Conservation (phyloP, 2,888 invertebrate genomes). For the Cephalotes varians region DNA sequence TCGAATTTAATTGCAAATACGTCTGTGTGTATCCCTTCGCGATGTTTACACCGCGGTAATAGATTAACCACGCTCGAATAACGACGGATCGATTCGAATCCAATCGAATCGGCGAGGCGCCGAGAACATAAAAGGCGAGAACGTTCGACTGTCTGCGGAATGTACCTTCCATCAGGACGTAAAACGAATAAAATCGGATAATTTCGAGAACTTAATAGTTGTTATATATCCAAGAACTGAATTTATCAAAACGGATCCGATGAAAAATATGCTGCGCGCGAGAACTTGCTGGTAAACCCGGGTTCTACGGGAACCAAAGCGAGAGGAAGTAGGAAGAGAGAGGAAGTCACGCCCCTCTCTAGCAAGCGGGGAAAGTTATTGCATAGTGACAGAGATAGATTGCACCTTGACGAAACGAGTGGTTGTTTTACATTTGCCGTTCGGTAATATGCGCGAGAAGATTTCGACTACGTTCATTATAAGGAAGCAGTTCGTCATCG, state of each 20-base stretch:
- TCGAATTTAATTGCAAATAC: conserved; percentile 82
- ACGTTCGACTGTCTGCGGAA: conserved; percentile 23
- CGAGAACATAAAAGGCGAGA: conserved; percentile 22
- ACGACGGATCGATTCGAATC: conserved; percentile 63
- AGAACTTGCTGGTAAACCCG: not conserved
- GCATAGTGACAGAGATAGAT: conserved; percentile 78
- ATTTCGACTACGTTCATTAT: conserved; percentile 41
- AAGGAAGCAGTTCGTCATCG: conserved; percentile 48
- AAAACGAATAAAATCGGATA: conserved; percentile 17
- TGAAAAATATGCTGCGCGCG: not conserved
- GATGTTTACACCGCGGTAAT: conserved; percentile 79
- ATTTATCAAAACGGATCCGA: not conserved
- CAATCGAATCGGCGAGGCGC: conserved; percentile 46
- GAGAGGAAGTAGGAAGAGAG: too few species aligned
- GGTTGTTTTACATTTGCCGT: conserved; percentile 53
- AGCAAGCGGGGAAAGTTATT: conserved; percentile 65
- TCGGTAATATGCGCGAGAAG: conserved; percentile 27
- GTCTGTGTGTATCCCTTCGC: conserved; percentile 71
- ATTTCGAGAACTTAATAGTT: not conserved
- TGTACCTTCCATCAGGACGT: not conserved
- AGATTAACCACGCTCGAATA: conserved; percentile 74
- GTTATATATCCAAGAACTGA: not conserved
- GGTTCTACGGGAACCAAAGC: not conserved
- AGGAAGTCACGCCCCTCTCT: conserved; percentile 34
- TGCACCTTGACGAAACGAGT: conserved; percentile 75